phyloP scores from a whole-genome alignment of 2,888 invertebrate species.

The Athetis lepigone region DNA sequence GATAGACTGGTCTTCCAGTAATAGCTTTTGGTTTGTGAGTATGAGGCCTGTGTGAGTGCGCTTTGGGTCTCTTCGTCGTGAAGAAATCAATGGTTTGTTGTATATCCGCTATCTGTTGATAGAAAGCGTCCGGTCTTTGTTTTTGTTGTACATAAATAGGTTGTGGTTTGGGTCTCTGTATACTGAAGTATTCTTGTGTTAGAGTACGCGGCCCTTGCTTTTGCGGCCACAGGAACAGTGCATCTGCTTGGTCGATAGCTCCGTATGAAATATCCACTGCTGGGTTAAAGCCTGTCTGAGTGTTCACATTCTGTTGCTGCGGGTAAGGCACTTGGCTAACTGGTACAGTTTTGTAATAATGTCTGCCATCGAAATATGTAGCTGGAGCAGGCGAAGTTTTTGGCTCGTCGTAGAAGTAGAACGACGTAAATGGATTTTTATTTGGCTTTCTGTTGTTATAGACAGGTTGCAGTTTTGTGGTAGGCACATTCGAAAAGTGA shows the following conservation, averaged over 20 bases:
- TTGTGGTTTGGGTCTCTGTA: conserved; percentile 84
- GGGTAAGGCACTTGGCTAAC: conserved; percentile 70
- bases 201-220: conserved; percentile 88
- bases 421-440: conserved; percentile 90
- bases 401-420: conserved; percentile 93
- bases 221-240: conserved; percentile 88
- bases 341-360: conserved; percentile 85
- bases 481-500: conserved; percentile 91
- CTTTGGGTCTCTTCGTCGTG: conserved; percentile 90
- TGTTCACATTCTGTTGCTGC: conserved; percentile 77
- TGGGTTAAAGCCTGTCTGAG: conserved; percentile 80
- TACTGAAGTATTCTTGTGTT: conserved; percentile 89
- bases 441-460: conserved; percentile 83
- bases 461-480: conserved; percentile 89
- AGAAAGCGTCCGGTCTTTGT: conserved; percentile 90
- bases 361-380: conserved; percentile 85
- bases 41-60: conserved; percentile 81
- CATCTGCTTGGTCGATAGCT: conserved; percentile 84
- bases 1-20: conserved; percentile 92
- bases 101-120: conserved; percentile 92
- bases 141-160: conserved; percentile 83
- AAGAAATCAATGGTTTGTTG: conserved; percentile 92
- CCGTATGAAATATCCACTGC: conserved; percentile 86
- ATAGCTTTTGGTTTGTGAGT: conserved; percentile 87
- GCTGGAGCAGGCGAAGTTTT: conserved; percentile 90